Evolutionary conservation across 2,888 invertebrate genomes (phyloP).

Genomic region (Harpalus rufipes): DNA sequence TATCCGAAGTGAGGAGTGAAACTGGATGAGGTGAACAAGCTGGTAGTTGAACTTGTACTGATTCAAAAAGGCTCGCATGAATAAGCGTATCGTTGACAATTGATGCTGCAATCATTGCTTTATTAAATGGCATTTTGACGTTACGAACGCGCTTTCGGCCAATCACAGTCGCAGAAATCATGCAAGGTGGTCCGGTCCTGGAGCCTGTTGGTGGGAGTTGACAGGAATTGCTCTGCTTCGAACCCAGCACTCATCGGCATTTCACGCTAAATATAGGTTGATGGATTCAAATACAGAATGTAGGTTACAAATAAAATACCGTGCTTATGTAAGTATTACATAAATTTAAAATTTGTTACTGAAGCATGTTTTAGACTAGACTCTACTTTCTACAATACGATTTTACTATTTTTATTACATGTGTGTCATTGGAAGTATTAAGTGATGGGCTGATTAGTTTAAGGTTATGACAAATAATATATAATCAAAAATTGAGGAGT

Average conservation of each 20-base stretch:
- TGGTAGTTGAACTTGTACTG: conserved; percentile 64
- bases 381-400: no score
- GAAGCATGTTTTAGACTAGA: no score
- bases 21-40: conserved; percentile 60
- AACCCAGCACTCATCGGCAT: conserved; percentile 12
- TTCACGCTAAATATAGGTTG: conserved; percentile 1
- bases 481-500: no score
- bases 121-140: conserved; percentile 68
- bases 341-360: no score
- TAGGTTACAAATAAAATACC: conserved; percentile 11
- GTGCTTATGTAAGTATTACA: background rate
- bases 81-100: conserved; percentile 57
- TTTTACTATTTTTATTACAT: no score
- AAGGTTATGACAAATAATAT: no score
- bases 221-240: conserved; percentile 21
- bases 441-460: no score
- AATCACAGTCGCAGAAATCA: conserved; percentile 47
- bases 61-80: conserved; percentile 55
- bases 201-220: conserved; percentile 45
- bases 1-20: conserved; percentile 32
- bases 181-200: conserved; percentile 42
- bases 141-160: conserved; percentile 46
- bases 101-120: conserved; percentile 70
- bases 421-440: no score
- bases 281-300: background rate